Base-by-base conservation (phyloP, 2,888 invertebrate species). In the Shargacucullia verbasci region DNA sequence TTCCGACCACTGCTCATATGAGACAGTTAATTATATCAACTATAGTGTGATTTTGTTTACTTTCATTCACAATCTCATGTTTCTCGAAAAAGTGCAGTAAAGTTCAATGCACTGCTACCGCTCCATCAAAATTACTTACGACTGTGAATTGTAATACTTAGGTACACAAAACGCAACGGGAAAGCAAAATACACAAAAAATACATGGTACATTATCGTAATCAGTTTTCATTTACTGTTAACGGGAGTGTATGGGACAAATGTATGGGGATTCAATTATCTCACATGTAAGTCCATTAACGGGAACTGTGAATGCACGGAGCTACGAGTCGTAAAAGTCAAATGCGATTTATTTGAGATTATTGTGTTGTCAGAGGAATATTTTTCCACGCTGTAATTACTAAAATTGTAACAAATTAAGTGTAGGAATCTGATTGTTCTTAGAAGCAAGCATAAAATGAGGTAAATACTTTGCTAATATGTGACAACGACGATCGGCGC, bases 81-180 rank as follows among this genome's bases (percentile, higher is more conserved):
- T 20, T 20, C 20, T 20, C 20, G 2, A 20, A 3, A 20, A 20
- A 55, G 10, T 41, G 41, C 76, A 46, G 50, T 3, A n/a, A 20
- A 50, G 70, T 41, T 64, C 59, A 73, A 40, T 34, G 59, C 38
- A 38, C 53, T 60, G 67, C 58, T 44, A 56, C 31, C 40, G 64
- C 47, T 70, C 64, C 64, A 65, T 64, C 64, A 64, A 27, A 39
- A 63, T 44, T 48, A 57, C 55, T 44, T 48, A 57, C 55, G 43
- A 52, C 39, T 48, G 29, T 9, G 1, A 9, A 29, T 7, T 6
- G 29, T 29, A 29, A 29, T 29, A 29, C 29, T 15, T 10, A 10
- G 6, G n/a, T 27, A 46, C 25, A 70, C 46, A 48, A 59, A 53
- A 50, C 62, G 11, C 66, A 62, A 59, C 59, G 50, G 59, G 62